Percentiles rank a stretch among this genome's conserved stretches.
Conservation (phyloP, 2,888 invertebrate genomes). For the Eilema griseolum region DNA sequence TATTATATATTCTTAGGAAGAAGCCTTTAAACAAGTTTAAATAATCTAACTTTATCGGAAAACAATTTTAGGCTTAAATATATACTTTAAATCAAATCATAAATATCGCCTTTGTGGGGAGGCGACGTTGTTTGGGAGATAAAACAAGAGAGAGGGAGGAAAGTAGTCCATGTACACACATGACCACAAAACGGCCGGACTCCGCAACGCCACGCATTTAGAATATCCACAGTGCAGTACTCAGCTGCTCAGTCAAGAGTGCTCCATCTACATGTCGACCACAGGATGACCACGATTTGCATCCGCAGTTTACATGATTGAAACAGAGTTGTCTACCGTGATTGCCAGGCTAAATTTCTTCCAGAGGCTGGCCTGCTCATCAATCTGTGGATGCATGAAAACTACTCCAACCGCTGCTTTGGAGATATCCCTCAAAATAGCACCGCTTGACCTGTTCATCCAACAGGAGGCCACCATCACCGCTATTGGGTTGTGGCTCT, state of each 20-base stretch:
- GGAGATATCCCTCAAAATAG: too few species aligned
- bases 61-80: conserved; percentile 3
- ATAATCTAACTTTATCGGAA: conserved; percentile 34
- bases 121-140: too few species aligned
- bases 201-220: background rate
- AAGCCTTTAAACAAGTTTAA: conserved; percentile 32
- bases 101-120: too few species aligned
- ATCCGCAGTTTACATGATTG: background rate
- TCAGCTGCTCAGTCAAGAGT: background rate
- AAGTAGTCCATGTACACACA: too few species aligned
- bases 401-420: too few species aligned
- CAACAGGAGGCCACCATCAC: too few species aligned
- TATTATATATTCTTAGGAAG: conserved; percentile 32
- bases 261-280: background rate
- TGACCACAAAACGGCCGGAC: background rate
- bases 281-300: background rate
- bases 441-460: too few species aligned
- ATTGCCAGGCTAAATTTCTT: too few species aligned
- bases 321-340: too few species aligned
- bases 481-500: too few species aligned
- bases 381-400: too few species aligned
- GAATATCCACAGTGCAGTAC: conserved; percentile 1
- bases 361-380: too few species aligned
- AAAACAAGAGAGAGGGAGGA: background rate
- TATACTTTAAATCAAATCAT: background rate